Conservation (phyloP, 2,888 invertebrate species). For the Erpobdella octoculata region DNA sequence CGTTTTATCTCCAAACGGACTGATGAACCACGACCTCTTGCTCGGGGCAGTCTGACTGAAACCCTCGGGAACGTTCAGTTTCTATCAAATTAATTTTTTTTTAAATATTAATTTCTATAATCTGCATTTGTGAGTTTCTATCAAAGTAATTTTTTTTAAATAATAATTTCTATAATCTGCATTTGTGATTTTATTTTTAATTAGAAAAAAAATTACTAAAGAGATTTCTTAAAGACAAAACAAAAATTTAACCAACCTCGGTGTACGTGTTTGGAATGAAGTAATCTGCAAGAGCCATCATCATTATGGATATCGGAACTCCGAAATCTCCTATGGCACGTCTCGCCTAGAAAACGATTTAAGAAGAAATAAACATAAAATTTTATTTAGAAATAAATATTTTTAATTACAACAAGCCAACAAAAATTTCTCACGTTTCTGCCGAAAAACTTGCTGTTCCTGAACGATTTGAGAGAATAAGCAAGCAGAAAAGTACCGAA, state of each 20-base stretch:
- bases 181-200: no score
- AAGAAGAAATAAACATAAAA: not conserved
- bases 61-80: constrained; percentile 36
- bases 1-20: constrained; percentile 46
- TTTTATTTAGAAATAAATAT: no score
- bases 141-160: no score
- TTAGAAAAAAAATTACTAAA: no score
- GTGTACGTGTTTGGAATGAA: constrained; percentile 72
- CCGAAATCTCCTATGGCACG: constrained; percentile 89
- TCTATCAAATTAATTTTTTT: no score
- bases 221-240: no score
- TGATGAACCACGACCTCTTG: constrained; percentile 36
- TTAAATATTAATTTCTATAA: no score
- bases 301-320: constrained; percentile 86
- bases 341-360: constrained; percentile 53
- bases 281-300: constrained; percentile 75
- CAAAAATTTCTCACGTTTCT: constrained; percentile 67
- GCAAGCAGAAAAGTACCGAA: constrained; percentile 86
- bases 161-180: no score
- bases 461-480: constrained; percentile 80
- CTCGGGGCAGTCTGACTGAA: constrained; percentile 31
- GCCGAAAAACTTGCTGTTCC: constrained; percentile 89
- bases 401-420: no score
- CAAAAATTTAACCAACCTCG: no score
- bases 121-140: no score